Evolutionary conservation across 2,888 invertebrate species (phyloP), one percentile per base, ranked within the genome.

Genomic region (Dichetophora obliterata): DNA sequence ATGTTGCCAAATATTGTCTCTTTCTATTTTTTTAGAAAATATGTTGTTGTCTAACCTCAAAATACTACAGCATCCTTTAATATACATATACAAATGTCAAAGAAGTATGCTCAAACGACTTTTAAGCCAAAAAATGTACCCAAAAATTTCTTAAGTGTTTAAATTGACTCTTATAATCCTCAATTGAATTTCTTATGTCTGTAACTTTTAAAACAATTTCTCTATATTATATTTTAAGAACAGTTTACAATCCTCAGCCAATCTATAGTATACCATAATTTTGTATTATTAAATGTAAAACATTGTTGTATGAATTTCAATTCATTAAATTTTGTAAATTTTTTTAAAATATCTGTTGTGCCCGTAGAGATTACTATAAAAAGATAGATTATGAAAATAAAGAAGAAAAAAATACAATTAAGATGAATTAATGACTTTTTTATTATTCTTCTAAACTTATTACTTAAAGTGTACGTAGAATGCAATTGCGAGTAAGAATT

Each of bases 21-120:
- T 6, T 72, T 50, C 37, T 43, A 63, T 8, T 48, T 65, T 61
- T 50, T 70, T 78, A 61, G 50, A 14, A 65, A 31, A 31, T 5
- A 3, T 66, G 52, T 70, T 68, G 27, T 34, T 78, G 22, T 52
- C 48, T 48, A 68, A 75, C 50, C 65, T 66, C 65, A 68, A 70
- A 69, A 57, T 48, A 34, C 22, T 68, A 37, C 54, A 61, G 61
- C 65, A 54, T 43, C 43, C 11, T 11, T 43, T 43, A 37, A 6
- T 43, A 6, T 37, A 3, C 14, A 2, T 43, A 43, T 3, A 11
- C 14, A 68, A 24, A 24, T 57, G 37, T 11, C 19, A 22, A 59
- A 48, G 19, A 73, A 75, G 77, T 76, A 77, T 81, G 81, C 81
- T 80, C 81, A 81, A 80, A 80, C 73, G 71, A 77, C 79, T 75